phyloP scores from a whole-genome alignment of 2,888 invertebrate species.

The Tolmerus cingulatus region DNA sequence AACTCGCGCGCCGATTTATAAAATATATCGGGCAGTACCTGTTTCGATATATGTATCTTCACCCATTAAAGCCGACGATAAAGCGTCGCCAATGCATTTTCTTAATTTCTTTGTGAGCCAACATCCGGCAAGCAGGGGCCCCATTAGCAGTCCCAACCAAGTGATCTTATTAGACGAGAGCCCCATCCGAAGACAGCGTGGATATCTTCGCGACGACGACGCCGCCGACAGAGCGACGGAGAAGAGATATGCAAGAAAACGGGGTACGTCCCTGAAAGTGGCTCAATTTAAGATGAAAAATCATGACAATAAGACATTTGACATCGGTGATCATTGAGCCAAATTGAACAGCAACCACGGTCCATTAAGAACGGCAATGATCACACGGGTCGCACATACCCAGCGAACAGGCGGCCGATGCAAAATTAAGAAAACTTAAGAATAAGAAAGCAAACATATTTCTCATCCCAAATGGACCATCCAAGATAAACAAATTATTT shows the following conservation, averaged over 20 bases:
- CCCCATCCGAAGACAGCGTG: background rate
- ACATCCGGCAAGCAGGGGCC: conserved; percentile 31
- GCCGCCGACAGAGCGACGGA: background rate
- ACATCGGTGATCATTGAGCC: conserved; percentile 48
- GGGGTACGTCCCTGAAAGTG: conserved; percentile 11
- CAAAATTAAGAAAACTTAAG: conserved; percentile 26
- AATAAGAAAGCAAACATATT: conserved; percentile 44
- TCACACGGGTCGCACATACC: conserved; percentile 40
- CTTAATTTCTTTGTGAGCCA: conserved; percentile 30
- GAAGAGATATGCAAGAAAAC: background rate
- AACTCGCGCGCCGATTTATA: background rate
- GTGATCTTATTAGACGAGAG: conserved; percentile 34
- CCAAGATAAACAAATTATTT: conserved; percentile 47
- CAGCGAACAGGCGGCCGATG: background rate
- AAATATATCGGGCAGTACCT: conserved; percentile 12
- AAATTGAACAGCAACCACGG: conserved; percentile 46
- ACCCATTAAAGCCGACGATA: conserved; percentile 35
- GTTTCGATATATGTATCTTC: conserved; percentile 35
- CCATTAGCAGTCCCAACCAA: conserved; percentile 20
- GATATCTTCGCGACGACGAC: background rate
- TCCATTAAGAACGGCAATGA: conserved; percentile 48
- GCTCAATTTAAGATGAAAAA: conserved; percentile 48
- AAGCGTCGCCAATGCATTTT: conserved; percentile 34
- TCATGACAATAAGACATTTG: conserved; percentile 48
- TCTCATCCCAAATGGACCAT: conserved; percentile 44